phyloP scores from a whole-genome alignment of 2,113 vertebrate species.

The Nannobrachium achirus region DNA sequence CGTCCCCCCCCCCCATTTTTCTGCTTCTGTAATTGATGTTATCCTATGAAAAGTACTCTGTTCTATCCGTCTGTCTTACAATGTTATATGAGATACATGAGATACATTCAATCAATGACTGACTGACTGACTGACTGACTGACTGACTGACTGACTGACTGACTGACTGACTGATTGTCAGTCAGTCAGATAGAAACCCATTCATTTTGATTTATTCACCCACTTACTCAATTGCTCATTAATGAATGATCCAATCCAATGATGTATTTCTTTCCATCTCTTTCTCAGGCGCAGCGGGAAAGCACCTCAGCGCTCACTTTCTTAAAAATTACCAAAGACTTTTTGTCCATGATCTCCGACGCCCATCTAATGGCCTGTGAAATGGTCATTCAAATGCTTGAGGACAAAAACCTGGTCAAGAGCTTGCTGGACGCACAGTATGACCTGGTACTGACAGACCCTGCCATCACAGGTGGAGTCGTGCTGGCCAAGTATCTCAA shows the following conservation, averaged over 20 bases:
- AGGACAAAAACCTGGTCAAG: slow-evolving; percentile 45
- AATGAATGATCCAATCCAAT: not conserved
- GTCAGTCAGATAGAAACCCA: not conserved
- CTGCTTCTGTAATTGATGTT: no score
- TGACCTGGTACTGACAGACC: slow-evolving; percentile 77
- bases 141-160: no score
- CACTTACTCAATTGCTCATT: not conserved
- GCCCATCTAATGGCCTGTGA: slow-evolving; percentile 29
- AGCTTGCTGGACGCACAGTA: slow-evolving; percentile 55
- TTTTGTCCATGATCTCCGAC: slow-evolving; percentile 1
- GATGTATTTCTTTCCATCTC: not conserved
- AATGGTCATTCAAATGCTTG: slow-evolving; percentile 36
- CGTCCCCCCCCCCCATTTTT: no score
- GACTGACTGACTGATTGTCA: not conserved
- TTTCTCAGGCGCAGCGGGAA: slow-evolving; percentile 54
- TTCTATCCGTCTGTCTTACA: not conserved
- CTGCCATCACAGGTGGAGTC: slow-evolving; percentile 59
- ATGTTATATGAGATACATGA: not conserved
- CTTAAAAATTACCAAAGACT: slow-evolving; percentile 45
- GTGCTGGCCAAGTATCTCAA: slow-evolving; percentile 75
- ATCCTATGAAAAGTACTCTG: no score
- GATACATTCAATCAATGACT: not conserved
- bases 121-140: not conserved
- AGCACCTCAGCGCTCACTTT: slow-evolving; percentile 27
- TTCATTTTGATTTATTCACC: not conserved